Conservation (phyloP, 30 jellyfish, hydroid and myxozoan species). For the Aurelia coerulea region DNA sequence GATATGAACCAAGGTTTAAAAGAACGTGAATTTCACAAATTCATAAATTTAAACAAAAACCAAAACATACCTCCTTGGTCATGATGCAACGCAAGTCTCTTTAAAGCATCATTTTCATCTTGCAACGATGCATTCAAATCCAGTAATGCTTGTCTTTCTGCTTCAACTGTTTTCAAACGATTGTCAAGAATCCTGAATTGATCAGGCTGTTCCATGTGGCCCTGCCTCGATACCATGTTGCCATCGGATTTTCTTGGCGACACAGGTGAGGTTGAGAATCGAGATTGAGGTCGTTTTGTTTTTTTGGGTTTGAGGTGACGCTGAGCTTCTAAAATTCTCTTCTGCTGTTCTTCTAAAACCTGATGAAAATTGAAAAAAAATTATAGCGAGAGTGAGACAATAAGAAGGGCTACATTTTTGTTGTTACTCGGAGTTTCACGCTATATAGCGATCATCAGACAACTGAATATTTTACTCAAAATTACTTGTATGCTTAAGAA, state of each 20-base stretch:
- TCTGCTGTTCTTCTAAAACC: conserved; percentile 64
- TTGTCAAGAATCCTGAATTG: conserved; percentile 45
- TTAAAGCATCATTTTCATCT: conserved; percentile 64
- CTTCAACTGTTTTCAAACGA: conserved; percentile 57
- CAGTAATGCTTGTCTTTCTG: conserved; percentile 58
- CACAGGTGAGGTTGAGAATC: conserved; percentile 30
- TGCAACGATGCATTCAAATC: conserved; percentile 72
- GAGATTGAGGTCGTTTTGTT: conserved; percentile 1
- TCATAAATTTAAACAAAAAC: too few species aligned
- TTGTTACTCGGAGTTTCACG: too few species aligned
- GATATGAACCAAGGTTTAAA: too few species aligned
- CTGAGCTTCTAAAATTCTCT: conserved; percentile 33
- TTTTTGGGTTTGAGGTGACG: conserved; percentile 14
- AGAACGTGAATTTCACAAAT: too few species aligned
- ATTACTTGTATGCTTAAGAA: too few species aligned
- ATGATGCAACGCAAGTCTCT: conserved; percentile 38
- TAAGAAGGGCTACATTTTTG: too few species aligned
- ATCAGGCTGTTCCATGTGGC: conserved; percentile 17
- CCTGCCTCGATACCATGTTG: neutral
- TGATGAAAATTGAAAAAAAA: too few species aligned
- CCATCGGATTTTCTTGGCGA: conserved; percentile 8
- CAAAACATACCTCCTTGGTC: conserved; percentile 27
- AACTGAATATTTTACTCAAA: too few species aligned
- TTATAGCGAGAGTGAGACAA: too few species aligned
- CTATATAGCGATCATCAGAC: too few species aligned